Evolutionary conservation across 2,113 vertebrate genomes (phyloP), one percentile per base, ranked within the genome.

Genomic region (Atrichornis clamosus): DNA sequence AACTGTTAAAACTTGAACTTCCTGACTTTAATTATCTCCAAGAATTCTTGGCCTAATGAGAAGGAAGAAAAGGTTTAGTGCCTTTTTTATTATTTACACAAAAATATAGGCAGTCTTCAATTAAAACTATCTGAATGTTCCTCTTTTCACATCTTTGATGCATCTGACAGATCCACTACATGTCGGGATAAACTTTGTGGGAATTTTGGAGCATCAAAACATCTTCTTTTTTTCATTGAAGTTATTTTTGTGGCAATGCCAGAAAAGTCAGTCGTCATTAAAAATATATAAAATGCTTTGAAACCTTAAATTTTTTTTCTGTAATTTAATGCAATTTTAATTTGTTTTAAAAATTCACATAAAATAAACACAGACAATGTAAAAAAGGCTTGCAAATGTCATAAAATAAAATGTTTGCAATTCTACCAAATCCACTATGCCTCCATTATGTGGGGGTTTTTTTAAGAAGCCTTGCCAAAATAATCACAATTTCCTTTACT

Each of bases 1-100:
- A 79, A 94, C 75, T 91, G 88, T 91, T 95, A 95, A 95, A 96
- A 95, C 85, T 77, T 75, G 80, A 78, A 72, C 87, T 97, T 95
- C 91, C 93, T 93, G 80, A 74, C 83, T 88, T 91, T 93, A 97
- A 96, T 95, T 94, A 95, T 82, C 87, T 69, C 7, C 41, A 70
- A 87, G 90, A 87, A 91, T 94, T 93, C 92, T 95, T 93, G 84
- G 91, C 56, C 86, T 96, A 95, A 95, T 93, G 85, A 90, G 73
- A 56, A 93, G 87, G 87, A 94, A 94, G 91, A 90, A 90, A 90
- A 87, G 50, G 82, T 90, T 96, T 97, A 70, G 49, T 84, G 91
- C 69, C 30, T 44, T 90, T 95, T 90, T 80, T 89, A 89, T 77
- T 93, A 90, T 95, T 96, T 93, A 87, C 87, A 67, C 62, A 59